Conservation (phyloP, 2,797 vertebrate genomes). For the Crenuchus spilurus region DNA sequence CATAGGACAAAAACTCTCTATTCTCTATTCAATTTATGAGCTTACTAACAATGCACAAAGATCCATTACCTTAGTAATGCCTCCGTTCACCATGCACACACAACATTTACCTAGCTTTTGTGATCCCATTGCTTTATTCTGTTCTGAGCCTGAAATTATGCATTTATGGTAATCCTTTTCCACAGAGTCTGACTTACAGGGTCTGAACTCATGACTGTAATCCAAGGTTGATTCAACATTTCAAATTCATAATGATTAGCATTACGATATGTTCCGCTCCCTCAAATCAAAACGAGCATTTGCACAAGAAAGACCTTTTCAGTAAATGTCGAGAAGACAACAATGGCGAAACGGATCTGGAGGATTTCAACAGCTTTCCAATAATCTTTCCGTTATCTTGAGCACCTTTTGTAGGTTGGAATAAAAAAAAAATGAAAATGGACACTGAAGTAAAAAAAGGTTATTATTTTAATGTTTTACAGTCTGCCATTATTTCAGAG, state of each 20-base stretch:
- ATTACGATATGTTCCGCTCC: slow-evolving; percentile 11
- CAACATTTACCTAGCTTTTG: slow-evolving; percentile 10
- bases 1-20: not conserved
- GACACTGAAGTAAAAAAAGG: slow-evolving; percentile 69
- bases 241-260: slow-evolving; percentile 30
- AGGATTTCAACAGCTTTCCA: slow-evolving; percentile 20
- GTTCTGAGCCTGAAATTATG: slow-evolving; percentile 7
- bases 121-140: slow-evolving; percentile 8
- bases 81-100: not conserved
- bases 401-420: slow-evolving; percentile 26
- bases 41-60: not conserved
- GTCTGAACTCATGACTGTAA: slow-evolving; percentile 32
- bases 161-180: slow-evolving; percentile 29
- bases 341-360: slow-evolving; percentile 11
- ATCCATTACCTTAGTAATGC: not conserved
- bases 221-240: slow-evolving; percentile 32
- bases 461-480: slow-evolving; percentile 77
- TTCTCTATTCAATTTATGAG: not conserved
- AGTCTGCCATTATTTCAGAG: slow-evolving; percentile 67
- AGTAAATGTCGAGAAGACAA: slow-evolving; percentile 35
- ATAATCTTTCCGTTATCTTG: slow-evolving; percentile 29
- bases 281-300: slow-evolving; percentile 19
- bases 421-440: slow-evolving; percentile 59
- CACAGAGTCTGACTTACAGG: slow-evolving; percentile 22
- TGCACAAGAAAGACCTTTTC: slow-evolving; percentile 39